A percentile compares a stretch with the other conserved stretches of the same genome.
These are phyloP conservation scores for Podarcis muralis DNA, from an alignment of 2,113 vertebrate species.

Conservation along the genomic window DNA sequence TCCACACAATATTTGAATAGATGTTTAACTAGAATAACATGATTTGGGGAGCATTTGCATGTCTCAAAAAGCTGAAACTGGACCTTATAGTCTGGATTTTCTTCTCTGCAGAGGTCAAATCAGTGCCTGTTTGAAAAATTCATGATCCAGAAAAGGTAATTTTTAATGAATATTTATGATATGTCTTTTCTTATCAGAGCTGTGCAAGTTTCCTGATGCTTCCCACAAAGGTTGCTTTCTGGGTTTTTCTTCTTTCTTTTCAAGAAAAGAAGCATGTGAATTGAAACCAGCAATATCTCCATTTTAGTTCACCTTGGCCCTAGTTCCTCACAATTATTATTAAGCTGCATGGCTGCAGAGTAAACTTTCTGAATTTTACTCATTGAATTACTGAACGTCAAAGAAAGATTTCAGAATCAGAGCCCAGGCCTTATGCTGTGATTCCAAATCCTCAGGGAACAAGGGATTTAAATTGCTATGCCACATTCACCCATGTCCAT, in stretches of 20 bases:
- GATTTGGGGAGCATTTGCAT: slow-evolving; percentile 40
- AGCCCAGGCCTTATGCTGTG: neutral
- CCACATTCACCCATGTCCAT: neutral
- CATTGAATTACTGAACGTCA: neutral
- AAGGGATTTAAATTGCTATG: too few species aligned
- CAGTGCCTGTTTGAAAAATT: slow-evolving; percentile 81
- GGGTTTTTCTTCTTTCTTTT: slow-evolving; percentile 53
- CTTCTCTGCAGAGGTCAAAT: slow-evolving; percentile 79
- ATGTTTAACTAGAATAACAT: slow-evolving; percentile 64
- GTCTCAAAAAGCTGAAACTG: slow-evolving; percentile 64
- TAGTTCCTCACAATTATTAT: slow-evolving; percentile 11
- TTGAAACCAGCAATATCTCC: slow-evolving; percentile 62
- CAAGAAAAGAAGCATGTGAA: slow-evolving; percentile 62
- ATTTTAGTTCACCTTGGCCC: slow-evolving; percentile 53
- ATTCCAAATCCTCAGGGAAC: neutral
- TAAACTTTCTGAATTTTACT: neutral
- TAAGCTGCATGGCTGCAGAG: neutral
- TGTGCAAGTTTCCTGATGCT: slow-evolving; percentile 77
- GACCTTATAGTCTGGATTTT: slow-evolving; percentile 64
- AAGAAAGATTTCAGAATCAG: neutral
- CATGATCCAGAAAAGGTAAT: slow-evolving; percentile 84
- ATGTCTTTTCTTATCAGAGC: slow-evolving; percentile 81
- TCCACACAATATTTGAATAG: slow-evolving; percentile 61
- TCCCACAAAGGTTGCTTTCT: slow-evolving; percentile 72
- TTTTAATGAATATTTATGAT: slow-evolving; percentile 86